Evolutionary conservation across 2,113 vertebrate species (phyloP).

Genomic region (Sapajus apella): DNA sequence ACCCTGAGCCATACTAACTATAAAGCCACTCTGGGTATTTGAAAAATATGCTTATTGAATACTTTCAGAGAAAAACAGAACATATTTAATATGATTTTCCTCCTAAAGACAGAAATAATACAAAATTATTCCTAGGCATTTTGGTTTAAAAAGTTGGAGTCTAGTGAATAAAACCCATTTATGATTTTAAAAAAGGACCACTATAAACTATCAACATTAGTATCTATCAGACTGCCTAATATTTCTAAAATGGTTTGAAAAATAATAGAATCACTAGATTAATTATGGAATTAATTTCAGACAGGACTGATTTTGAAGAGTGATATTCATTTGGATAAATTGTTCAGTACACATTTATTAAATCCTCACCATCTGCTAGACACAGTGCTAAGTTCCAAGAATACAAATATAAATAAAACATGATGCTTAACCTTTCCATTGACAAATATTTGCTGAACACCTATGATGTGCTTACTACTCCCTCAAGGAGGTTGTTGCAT

Average conservation of each 20-base stretch:
- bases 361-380: neutral
- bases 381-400: neutral
- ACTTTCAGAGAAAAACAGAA: slow-evolving; percentile 12
- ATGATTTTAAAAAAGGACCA: neutral
- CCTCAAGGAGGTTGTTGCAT: neutral
- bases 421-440: neutral
- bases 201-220: neutral
- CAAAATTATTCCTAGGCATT: neutral
- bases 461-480: neutral
- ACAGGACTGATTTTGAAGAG: neutral
- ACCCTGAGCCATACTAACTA: neutral
- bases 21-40: neutral
- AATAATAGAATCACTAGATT: neutral
- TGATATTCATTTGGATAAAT: neutral
- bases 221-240: neutral
- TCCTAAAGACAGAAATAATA: neutral
- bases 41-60: neutral
- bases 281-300: neutral
- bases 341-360: neutral
- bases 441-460: slow-evolving; percentile 7
- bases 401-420: slow-evolving; percentile 39
- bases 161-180: neutral
- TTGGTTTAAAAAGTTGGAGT: neutral
- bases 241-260: slow-evolving; percentile 41
- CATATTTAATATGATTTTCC: slow-evolving; percentile 26